Percentiles rank a stretch among this genome's conserved stretches.
Conservation (phyloP, 1,140 invertebrate species). For the Augochlora pura region DNA sequence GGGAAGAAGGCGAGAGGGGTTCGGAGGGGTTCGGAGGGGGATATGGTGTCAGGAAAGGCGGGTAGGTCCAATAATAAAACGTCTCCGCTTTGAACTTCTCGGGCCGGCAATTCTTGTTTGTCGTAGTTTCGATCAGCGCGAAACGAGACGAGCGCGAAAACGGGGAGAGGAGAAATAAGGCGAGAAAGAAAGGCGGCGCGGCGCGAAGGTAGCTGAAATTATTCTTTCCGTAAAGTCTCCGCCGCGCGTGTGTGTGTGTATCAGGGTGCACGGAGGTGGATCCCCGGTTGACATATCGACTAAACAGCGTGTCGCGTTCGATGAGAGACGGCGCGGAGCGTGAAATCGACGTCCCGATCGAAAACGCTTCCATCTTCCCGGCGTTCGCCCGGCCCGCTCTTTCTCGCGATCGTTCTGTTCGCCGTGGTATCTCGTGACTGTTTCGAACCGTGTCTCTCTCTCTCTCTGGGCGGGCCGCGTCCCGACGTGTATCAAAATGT, state of each 20-base stretch:
- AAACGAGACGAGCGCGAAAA: slow-evolving; percentile 33
- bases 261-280: slow-evolving; percentile 47
- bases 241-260: no score
- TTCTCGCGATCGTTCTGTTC: slow-evolving; percentile 13
- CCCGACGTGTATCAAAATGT: slow-evolving; percentile 49
- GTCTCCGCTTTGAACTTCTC: slow-evolving; percentile 60
- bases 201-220: slow-evolving; percentile 28
- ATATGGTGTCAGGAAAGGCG: slow-evolving; percentile 42
- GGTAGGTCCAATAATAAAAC: slow-evolving; percentile 60
- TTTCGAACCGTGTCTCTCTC: slow-evolving; percentile 37
- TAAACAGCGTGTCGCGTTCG: slow-evolving; percentile 76
- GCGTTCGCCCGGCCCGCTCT: neutral
- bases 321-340: slow-evolving; percentile 59
- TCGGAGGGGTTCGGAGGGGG: no score
- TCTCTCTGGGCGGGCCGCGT: slow-evolving; percentile 23
- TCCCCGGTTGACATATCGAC: slow-evolving; percentile 69
- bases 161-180: neutral
- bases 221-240: slow-evolving; percentile 50
- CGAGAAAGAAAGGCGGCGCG: slow-evolving; percentile 2
- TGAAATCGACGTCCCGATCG: slow-evolving; percentile 62
- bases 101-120: slow-evolving; percentile 35
- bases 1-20: no score
- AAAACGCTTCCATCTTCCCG: slow-evolving; percentile 46
- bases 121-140: slow-evolving; percentile 49
- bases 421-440: slow-evolving; percentile 50